Conservation (phyloP, 2,797 vertebrate species). For the Phalanger gymnotis region DNA sequence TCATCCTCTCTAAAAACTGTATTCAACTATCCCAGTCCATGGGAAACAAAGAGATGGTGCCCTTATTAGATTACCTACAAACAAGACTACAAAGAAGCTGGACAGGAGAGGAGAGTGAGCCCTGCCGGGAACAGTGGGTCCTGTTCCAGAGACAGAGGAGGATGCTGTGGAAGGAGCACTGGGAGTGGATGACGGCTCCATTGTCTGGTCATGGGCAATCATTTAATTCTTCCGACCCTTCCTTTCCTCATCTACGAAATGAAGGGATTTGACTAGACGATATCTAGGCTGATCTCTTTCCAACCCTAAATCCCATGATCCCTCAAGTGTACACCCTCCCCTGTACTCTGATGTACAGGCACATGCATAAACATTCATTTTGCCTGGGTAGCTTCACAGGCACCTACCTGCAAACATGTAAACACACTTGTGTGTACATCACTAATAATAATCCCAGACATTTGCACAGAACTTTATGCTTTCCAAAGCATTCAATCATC, state of each 20-base stretch:
- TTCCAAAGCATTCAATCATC: background rate
- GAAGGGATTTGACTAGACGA: background rate
- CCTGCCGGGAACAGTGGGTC: background rate
- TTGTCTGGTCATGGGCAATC: background rate
- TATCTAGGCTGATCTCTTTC: background rate
- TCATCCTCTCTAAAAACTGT: background rate
- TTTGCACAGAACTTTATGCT: background rate
- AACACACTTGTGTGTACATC: background rate
- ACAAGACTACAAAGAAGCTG: background rate
- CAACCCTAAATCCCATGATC: background rate
- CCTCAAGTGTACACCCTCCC: background rate
- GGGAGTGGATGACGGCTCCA: background rate
- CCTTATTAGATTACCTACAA: background rate
- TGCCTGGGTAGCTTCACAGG: background rate
- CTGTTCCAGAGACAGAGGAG: background rate
- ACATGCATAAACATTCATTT: background rate
- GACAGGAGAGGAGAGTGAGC: background rate
- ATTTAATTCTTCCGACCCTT: background rate
- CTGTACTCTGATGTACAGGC: background rate
- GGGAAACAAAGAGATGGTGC: background rate
- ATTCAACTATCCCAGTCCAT: background rate
- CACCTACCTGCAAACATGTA: background rate
- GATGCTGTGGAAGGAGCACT: background rate
- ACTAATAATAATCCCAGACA: background rate
- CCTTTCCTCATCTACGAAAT: background rate